A percentile compares a stretch with the other conserved stretches of the same genome.
Evolutionary conservation across 2,797 vertebrate species (phyloP).

Genomic region (Psittacula derbiana): DNA sequence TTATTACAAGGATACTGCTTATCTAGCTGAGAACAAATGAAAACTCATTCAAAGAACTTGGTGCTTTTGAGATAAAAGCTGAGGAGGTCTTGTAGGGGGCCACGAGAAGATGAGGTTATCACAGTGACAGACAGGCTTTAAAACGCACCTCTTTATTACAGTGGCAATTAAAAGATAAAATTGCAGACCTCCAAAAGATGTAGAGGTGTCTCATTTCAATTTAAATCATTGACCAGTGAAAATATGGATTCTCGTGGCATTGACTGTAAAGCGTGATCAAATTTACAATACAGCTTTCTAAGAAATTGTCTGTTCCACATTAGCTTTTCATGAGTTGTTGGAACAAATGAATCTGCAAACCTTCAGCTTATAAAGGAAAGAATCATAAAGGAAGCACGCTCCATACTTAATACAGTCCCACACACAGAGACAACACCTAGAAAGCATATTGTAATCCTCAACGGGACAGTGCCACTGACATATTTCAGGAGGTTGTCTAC

Average conservation of each 20-base stretch:
- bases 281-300: neutral
- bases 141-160: neutral
- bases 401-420: neutral
- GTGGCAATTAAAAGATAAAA: slow-evolving; percentile 18
- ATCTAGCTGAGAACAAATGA: slow-evolving; percentile 44
- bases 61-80: slow-evolving; percentile 40
- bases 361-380: neutral
- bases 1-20: slow-evolving; percentile 33
- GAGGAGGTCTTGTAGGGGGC: neutral
- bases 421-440: neutral
- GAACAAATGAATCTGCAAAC: neutral
- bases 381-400: neutral
- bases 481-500: neutral
- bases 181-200: neutral
- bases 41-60: slow-evolving; percentile 19
- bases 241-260: neutral
- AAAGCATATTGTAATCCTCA: neutral
- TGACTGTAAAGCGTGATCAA: neutral
- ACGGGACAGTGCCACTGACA: neutral
- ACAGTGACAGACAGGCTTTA: neutral
- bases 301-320: neutral
- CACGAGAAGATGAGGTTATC: slow-evolving; percentile 30
- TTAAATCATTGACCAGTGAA: neutral
- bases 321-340: neutral
- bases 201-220: neutral